Evolutionary conservation across 2,888 invertebrate genomes (phyloP).

Genomic region (Nomada goodeniana): DNA sequence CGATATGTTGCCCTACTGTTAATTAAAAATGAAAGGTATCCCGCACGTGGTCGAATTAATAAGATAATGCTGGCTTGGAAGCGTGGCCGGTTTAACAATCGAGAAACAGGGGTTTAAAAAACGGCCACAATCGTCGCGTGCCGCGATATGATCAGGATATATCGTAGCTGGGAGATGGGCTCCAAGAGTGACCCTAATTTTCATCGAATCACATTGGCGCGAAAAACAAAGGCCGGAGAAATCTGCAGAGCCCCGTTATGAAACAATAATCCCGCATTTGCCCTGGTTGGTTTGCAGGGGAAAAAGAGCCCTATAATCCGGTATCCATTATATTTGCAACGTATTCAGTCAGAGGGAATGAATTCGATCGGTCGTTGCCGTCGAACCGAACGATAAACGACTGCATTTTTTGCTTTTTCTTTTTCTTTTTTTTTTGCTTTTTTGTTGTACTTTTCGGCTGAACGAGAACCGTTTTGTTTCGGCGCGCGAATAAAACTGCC

Average conservation of each 20-base stretch:
- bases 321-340: constrained; percentile 64
- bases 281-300: constrained; percentile 17
- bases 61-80: constrained; percentile 1
- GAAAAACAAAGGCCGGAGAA: constrained; percentile 48
- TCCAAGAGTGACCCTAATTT: constrained; percentile 51
- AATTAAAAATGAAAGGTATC: constrained; percentile 21
- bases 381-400: constrained; percentile 64
- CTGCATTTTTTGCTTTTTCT: no score
- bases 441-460: not conserved
- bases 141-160: constrained; percentile 17
- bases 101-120: not conserved
- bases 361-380: constrained; percentile 62
- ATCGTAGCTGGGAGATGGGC: constrained; percentile 32
- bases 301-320: constrained; percentile 65
- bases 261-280: constrained; percentile 68
- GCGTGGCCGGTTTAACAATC: constrained; percentile 11
- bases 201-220: constrained; percentile 34
- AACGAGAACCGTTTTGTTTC: not conserved
- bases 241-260: constrained; percentile 53
- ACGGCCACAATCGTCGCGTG: not conserved
- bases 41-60: not conserved
- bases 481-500: constrained; percentile 24
- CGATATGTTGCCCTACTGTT: not conserved
- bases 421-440: not conserved
- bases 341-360: constrained; percentile 62